Conservation (phyloP, 2,888 invertebrate species). For the Chrysopilus asiliformis region DNA sequence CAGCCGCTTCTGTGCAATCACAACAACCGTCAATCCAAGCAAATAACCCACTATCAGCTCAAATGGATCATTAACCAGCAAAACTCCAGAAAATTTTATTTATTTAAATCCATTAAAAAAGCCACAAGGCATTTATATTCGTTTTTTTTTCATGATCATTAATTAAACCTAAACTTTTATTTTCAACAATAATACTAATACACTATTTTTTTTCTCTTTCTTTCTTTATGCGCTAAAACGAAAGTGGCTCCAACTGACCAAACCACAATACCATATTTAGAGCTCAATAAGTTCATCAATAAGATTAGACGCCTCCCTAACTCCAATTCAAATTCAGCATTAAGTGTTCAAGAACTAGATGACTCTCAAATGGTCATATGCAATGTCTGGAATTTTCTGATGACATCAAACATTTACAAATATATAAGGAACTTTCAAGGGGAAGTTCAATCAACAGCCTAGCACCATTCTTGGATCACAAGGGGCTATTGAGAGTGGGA, state of each 20-base stretch:
- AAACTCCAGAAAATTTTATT: too few species aligned
- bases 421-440: neutral
- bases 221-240: slow-evolving; percentile 8
- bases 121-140: too few species aligned
- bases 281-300: neutral
- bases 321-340: neutral
- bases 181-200: too few species aligned
- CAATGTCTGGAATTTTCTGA: neutral
- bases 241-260: slow-evolving; percentile 9
- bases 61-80: too few species aligned
- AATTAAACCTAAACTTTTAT: too few species aligned
- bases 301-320: neutral
- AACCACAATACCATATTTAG: neutral
- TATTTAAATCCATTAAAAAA: too few species aligned
- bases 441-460: neutral
- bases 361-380: neutral
- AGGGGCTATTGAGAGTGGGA: slow-evolving; percentile 20
- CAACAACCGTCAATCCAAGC: too few species aligned
- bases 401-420: neutral
- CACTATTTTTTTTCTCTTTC: slow-evolving; percentile 10
- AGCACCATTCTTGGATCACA: slow-evolving; percentile 16
- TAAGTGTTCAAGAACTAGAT: neutral
- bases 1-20: too few species aligned
- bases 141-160: too few species aligned
- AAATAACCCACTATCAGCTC: too few species aligned